phyloP scores from a whole-genome alignment of 2,113 vertebrate genomes.

The Thalassarche chlororhynchos region DNA sequence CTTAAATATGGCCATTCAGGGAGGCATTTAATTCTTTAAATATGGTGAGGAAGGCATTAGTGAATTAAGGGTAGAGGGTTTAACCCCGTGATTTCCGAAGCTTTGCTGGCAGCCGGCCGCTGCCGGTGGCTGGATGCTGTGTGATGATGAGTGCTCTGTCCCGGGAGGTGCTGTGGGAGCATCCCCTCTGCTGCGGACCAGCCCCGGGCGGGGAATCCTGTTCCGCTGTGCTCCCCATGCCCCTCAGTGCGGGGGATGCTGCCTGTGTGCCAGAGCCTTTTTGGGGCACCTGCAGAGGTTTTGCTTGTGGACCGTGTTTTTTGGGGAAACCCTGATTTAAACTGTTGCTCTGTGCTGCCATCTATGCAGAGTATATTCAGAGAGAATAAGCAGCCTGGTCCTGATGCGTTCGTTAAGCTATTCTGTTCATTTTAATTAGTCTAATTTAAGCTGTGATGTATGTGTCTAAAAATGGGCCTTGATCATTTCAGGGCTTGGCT shows the following conservation, averaged over 20 bases:
- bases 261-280: accelerated
- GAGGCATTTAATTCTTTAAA: not conserved
- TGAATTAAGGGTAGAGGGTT: not conserved
- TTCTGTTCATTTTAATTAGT: not conserved
- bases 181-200: not conserved
- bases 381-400: not conserved
- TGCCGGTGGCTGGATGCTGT: accelerated
- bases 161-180: not conserved
- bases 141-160: accelerated
- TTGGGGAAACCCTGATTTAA: not conserved
- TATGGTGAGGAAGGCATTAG: not conserved
- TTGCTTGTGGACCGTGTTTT: not conserved
- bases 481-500: not conserved
- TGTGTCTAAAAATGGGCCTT: not conserved
- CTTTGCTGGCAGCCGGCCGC: accelerated
- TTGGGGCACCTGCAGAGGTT: not conserved
- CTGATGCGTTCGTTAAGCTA: not conserved
- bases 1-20: not conserved
- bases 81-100: accelerated
- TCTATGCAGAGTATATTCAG: not conserved
- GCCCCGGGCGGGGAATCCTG: accelerated
- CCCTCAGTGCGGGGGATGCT: accelerated
- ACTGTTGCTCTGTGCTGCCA: not conserved
- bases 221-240: accelerated
- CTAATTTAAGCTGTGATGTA: not conserved